phyloP scores from a whole-genome alignment of 2,797 vertebrate species.

The Gallinago solitaria region DNA sequence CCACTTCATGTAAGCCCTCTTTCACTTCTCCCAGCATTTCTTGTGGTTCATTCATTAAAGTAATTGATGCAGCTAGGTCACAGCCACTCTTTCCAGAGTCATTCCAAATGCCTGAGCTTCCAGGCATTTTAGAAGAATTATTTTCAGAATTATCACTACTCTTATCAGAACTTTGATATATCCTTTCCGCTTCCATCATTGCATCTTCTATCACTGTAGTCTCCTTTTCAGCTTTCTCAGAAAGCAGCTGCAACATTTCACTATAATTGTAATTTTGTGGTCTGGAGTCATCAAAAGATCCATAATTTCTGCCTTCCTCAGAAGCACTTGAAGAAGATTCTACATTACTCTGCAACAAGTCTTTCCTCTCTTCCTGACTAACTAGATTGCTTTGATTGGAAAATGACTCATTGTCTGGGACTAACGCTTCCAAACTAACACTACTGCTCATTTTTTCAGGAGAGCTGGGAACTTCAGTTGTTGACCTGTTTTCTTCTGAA shows the following conservation, averaged over 20 bases:
- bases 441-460: conserved; percentile 12
- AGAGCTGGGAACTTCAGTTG: background rate
- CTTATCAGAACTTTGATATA: conserved; percentile 12
- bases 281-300: conserved; percentile 63
- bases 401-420: conserved; percentile 1
- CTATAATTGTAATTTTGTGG: background rate
- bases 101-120: background rate
- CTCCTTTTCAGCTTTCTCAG: background rate
- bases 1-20: background rate
- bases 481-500: conserved; percentile 16
- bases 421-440: background rate
- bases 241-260: conserved; percentile 24
- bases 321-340: conserved; percentile 73
- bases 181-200: background rate
- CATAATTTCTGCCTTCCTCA: conserved; percentile 70
- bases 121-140: conserved; percentile 9
- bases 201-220: background rate
- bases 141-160: conserved; percentile 9
- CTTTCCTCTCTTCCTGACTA: conserved; percentile 76
- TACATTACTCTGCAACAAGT: conserved; percentile 68
- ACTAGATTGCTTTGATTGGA: conserved; percentile 56
- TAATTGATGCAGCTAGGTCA: background rate
- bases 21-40: background rate
- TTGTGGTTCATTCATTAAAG: background rate
- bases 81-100: background rate